phyloP scores from a whole-genome alignment of 2,797 vertebrate species.

The Gymnocypris eckloni region DNA sequence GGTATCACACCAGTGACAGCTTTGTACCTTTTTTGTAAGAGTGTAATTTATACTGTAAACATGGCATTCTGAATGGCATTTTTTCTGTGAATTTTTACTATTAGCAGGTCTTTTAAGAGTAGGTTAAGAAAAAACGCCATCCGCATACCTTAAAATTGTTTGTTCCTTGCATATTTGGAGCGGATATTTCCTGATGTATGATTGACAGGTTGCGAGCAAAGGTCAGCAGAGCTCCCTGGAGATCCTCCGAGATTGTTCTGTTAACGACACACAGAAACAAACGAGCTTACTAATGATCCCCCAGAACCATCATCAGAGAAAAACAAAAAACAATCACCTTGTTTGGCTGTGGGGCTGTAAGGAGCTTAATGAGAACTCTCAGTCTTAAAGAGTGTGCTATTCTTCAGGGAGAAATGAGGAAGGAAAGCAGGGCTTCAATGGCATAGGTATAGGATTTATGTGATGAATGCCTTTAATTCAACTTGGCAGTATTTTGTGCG shows the following conservation, averaged over 20 bases:
- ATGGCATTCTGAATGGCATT: background rate
- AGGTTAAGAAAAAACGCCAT: slow-evolving; percentile 77
- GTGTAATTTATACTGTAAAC: background rate
- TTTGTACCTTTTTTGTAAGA: background rate
- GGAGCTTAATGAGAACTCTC: slow-evolving; percentile 93
- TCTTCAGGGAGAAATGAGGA: slow-evolving; percentile 89
- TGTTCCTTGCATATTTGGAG: slow-evolving; percentile 93
- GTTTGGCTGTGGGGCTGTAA: slow-evolving; percentile 85
- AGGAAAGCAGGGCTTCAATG: slow-evolving; percentile 79
- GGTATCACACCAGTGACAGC: background rate
- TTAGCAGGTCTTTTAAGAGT: slow-evolving; percentile 37
- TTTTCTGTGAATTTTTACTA: slow-evolving; percentile 9
- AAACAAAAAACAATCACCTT: slow-evolving; percentile 89
- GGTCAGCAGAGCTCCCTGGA: slow-evolving; percentile 95
- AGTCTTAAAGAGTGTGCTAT: slow-evolving; percentile 83
- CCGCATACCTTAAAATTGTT: slow-evolving; percentile 97
- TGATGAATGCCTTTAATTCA: slow-evolving; percentile 91
- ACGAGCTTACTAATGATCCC: slow-evolving; percentile 92
- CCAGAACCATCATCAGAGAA: slow-evolving; percentile 76
- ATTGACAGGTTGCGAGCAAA: slow-evolving; percentile 98
- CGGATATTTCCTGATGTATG: slow-evolving; percentile 99
- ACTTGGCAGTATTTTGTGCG: slow-evolving; percentile 46
- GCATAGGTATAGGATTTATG: slow-evolving; percentile 84
- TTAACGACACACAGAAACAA: slow-evolving; percentile 95
- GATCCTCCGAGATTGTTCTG: slow-evolving; percentile 93